Evolutionary conservation across 1,140 invertebrate genomes (phyloP), one percentile per base, ranked within the genome.

Genomic region (Aphaenogaster rudis): DNA sequence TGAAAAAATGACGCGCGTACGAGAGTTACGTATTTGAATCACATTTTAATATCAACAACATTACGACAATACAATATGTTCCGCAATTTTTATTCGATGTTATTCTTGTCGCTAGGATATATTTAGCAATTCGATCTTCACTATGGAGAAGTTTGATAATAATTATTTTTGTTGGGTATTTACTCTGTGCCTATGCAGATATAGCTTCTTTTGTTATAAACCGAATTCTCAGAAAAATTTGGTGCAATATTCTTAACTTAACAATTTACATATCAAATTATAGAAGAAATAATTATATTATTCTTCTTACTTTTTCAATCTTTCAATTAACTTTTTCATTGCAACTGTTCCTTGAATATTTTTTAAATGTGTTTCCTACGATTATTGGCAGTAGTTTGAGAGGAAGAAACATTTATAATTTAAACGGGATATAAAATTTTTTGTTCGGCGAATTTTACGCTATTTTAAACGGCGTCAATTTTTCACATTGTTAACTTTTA

Each of bases 11-110:
- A 57, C 2, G 28, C 36, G 39, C 36, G 13, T 42, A 57, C 36
- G 42, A 61, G n/a, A 57, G 7, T 74, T 72, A 82, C 45, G 3
- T 76, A 74, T 17, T 90, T 86, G 66, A 87, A 91, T 81, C 90
- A 91, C n/a, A 76, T 85, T 87, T 91, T 87, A 91, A 89, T 91
- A 91, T 91, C 66, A 91, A 91, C 74, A 91, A 91, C 69, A 71
- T 88, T 89, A 91, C 85, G 71, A 87, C 79, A 87, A 84, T 90
- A 89, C 64, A 90, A 84, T 89, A 74, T 64, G 67, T 59, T 82
- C 11, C 61, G 61, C 48, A 86, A 74, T 81, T 88, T 85, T 88
- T 85, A n/a, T 87, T 90, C 50, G 54, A 63, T 90, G 77, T 89
- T 63, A 76, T 57, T 72, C 21, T 48, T 57, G 39, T 82, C 77